Percentiles rank a stretch among this genome's conserved stretches.
phyloP scores from a whole-genome alignment of 2,888 invertebrate genomes.

The Agrotis exclamationis region DNA sequence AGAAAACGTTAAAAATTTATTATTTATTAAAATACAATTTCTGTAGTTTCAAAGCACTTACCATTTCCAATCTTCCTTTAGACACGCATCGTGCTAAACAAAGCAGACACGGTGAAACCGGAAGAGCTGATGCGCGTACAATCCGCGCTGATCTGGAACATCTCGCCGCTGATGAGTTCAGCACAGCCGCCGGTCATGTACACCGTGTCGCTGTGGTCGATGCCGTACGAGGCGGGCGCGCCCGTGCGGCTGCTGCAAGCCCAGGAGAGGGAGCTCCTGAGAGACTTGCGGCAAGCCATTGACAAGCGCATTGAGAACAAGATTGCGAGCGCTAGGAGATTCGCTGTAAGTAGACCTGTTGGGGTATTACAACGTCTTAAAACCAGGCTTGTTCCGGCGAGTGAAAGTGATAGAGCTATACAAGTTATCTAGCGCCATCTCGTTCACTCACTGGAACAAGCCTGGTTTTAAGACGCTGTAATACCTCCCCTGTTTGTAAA shows the following conservation, averaged over 20 bases:
- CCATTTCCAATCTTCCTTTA: slow-evolving; percentile 70
- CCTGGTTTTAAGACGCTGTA: no score
- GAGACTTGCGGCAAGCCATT: slow-evolving; percentile 96
- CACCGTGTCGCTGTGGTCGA: slow-evolving; percentile 96
- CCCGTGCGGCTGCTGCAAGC: slow-evolving; percentile 96
- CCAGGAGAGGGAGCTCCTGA: slow-evolving; percentile 97
- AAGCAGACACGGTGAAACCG: slow-evolving; percentile 97
- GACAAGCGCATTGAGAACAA: slow-evolving; percentile 98
- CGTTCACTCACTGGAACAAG: no score
- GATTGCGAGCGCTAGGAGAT: slow-evolving; percentile 98
- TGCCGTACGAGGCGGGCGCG: slow-evolving; percentile 95
- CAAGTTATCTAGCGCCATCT: no score
- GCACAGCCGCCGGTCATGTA: slow-evolving; percentile 98
- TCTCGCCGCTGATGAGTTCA: slow-evolving; percentile 98
- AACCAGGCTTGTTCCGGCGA: no score
- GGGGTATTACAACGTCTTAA: no score
- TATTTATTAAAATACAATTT: no score
- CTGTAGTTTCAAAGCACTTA: neutral
- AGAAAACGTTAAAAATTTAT: no score
- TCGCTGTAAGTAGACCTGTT: slow-evolving; percentile 95
- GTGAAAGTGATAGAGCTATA: no score
- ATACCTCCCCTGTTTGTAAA: no score
- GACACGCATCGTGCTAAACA: slow-evolving; percentile 98
- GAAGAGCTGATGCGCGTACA: slow-evolving; percentile 98
- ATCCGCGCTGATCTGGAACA: slow-evolving; percentile 98